Conservation (phyloP, 1,140 invertebrate species). For the Lepidurus arcticus region DNA sequence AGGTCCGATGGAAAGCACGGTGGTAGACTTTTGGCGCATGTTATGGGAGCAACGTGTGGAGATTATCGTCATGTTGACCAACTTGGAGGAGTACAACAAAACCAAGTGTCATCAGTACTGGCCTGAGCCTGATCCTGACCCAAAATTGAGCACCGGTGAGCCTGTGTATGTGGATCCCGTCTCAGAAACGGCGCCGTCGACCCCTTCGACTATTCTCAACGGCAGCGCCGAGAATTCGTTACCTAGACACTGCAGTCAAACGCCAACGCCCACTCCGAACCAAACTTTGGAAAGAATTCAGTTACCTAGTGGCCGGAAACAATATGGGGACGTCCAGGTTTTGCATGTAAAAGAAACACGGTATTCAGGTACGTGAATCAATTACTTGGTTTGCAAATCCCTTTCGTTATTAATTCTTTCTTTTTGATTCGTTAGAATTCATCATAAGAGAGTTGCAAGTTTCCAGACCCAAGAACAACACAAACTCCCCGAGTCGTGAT, state of each 20-base stretch:
- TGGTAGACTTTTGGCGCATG: slow-evolving; percentile 95
- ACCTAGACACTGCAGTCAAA: slow-evolving; percentile 22
- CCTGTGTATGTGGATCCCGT: slow-evolving; percentile 35
- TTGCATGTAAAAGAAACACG: slow-evolving; percentile 68
- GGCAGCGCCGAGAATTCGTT: slow-evolving; percentile 23
- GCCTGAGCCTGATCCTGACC: slow-evolving; percentile 56
- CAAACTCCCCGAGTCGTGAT: slow-evolving; percentile 10
- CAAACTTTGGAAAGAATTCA: slow-evolving; percentile 14
- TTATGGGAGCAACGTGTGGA: slow-evolving; percentile 92
- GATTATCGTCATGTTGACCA: slow-evolving; percentile 89
- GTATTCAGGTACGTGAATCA: slow-evolving; percentile 43
- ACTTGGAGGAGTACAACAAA: slow-evolving; percentile 88
- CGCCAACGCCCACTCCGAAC: slow-evolving; percentile 15
- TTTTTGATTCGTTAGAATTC: slow-evolving; percentile 58
- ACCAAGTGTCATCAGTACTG: slow-evolving; percentile 90
- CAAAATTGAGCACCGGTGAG: slow-evolving; percentile 35
- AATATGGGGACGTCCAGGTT: slow-evolving; percentile 71
- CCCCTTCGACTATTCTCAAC: neutral
- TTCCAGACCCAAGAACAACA: slow-evolving; percentile 27
- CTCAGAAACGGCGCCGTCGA: slow-evolving; percentile 33
- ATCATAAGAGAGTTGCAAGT: slow-evolving; percentile 62
- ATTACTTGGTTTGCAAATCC: slow-evolving; percentile 29
- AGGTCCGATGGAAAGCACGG: slow-evolving; percentile 86
- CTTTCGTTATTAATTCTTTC: neutral
- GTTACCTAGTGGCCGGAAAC: slow-evolving; percentile 51